A percentile compares a stretch with the other conserved stretches of the same genome.
Evolutionary conservation across 1,140 invertebrate species (phyloP).

Genomic region (Glossosoma conforme): DNA sequence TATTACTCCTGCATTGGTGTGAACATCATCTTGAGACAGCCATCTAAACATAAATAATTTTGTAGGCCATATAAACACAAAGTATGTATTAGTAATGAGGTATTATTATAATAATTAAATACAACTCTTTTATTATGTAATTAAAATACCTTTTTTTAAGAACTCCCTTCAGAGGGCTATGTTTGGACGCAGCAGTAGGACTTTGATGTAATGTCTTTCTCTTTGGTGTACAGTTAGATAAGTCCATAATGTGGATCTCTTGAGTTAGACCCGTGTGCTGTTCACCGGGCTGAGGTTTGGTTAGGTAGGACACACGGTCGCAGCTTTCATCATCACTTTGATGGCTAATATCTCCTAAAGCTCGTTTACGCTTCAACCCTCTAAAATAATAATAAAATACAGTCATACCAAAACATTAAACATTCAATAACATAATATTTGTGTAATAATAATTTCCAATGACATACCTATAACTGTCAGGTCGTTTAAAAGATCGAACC

Average conservation of each 20-base stretch:
- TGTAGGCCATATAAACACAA: too few species aligned
- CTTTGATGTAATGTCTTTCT: constrained; percentile 48
- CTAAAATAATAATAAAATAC: constrained; percentile 35
- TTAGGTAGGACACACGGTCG: constrained; percentile 27
- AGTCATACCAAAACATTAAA: not conserved
- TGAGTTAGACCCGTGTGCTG: constrained; percentile 61
- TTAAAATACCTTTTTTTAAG: constrained; percentile 49
- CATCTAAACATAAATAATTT: constrained; percentile 37
- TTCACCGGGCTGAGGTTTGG: constrained; percentile 39
- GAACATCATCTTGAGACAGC: constrained; percentile 48
- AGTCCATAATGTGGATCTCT: constrained; percentile 56
- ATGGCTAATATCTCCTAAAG: constrained; percentile 42
- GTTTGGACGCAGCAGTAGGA: constrained; percentile 40
- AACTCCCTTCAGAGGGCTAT: constrained; percentile 54
- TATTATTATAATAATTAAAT: too few species aligned
- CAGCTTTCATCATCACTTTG: constrained; percentile 35
- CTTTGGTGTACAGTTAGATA: constrained; percentile 53
- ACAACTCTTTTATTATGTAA: too few species aligned
- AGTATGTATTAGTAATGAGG: too few species aligned
- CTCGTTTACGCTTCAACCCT: constrained; percentile 54
- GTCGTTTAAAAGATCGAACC: constrained; percentile 44
- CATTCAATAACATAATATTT: not conserved
- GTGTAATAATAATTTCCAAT: not conserved
- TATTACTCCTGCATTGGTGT: constrained; percentile 55
- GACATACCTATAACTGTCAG: constrained; percentile 39